Base-by-base conservation (phyloP, 1,140 invertebrate species). In the Periplaneta americana region DNA sequence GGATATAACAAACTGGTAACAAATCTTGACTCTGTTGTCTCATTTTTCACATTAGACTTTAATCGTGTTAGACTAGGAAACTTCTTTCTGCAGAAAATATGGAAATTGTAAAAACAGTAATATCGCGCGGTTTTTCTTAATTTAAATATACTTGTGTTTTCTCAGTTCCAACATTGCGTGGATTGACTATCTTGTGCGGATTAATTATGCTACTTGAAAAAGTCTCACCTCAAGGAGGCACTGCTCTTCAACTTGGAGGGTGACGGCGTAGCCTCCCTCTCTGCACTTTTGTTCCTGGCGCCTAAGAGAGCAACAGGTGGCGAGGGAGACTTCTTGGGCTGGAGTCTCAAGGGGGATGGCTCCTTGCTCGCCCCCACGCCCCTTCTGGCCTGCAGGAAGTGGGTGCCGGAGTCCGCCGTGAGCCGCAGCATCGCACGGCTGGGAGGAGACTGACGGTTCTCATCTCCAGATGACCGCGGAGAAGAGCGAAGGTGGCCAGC, bases 331-430 rank as follows among this genome's bases (percentile, higher is more conserved):
- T 66, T 66, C 22, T 9, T 28, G 22, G n/a, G 22, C n/a, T 66
- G 22, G 28, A n/a, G 11, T 28, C 48, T n/a, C n/a, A 28, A 0
- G 11, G 48, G 28, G n/a, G 5, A 0, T 18, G 17, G 39, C 10
- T 28, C 48, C n/a, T 66, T 66, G 11, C 48, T 66, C 22, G 48
- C 0, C 11, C 22, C 22, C 22, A 28, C 13, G 81, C 88, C 78
- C 88, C 81, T 66, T 86, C 85, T 57, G 88, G 83, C 81, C 88
- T 86, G 17, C 85, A 86, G 81, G 84, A 86, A 36, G 83, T 83
- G 79, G 77, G 83, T 83, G 17, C 81, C 33, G 80, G 22, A 15
- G 79, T 32, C 32, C 75, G 74, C 57, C 13, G 84, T 82, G 66
- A 81, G 39, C 31, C 75, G 84, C 76, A 84, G 86, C 82, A 85